Conservation (phyloP, 2,113 vertebrate genomes). For the Ia io region DNA sequence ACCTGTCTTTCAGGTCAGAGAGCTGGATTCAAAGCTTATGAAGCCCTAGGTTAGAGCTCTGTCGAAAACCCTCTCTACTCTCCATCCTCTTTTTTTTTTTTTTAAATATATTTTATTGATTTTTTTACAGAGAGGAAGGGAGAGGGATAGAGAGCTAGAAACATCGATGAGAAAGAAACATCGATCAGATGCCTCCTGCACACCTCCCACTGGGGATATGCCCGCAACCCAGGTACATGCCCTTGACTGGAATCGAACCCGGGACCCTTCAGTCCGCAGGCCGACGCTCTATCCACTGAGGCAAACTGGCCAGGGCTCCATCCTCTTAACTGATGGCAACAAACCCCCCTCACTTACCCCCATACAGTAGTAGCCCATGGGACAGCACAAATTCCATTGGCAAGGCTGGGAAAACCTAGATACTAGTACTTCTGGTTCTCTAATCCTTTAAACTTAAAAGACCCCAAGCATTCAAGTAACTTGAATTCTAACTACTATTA, state of each 20-base stretch:
- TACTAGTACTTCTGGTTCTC: not conserved
- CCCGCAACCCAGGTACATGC: too few relatives aligned
- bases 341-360: not conserved
- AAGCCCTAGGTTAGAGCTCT: not conserved
- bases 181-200: too few relatives aligned
- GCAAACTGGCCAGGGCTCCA: too few relatives aligned
- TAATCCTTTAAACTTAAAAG: not conserved
- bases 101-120: too few relatives aligned
- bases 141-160: too few relatives aligned
- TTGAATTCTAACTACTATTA: not conserved
- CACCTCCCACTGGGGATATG: too few relatives aligned
- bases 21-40: not conserved
- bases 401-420: not conserved
- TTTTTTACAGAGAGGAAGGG: too few relatives aligned
- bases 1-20: not conserved
- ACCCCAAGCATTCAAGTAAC: not conserved
- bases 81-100: not conserved
- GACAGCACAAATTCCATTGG: not conserved
- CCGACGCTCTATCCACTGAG: too few relatives aligned
- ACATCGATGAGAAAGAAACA: too few relatives aligned
- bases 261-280: too few relatives aligned
- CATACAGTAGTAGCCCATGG: accelerated
- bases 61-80: not conserved
- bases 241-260: too few relatives aligned
- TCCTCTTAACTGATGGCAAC: not conserved